Percentiles rank a stretch among this genome's conserved stretches.
Evolutionary conservation across 2,797 vertebrate species (phyloP).

Genomic region (Mareca penelope): DNA sequence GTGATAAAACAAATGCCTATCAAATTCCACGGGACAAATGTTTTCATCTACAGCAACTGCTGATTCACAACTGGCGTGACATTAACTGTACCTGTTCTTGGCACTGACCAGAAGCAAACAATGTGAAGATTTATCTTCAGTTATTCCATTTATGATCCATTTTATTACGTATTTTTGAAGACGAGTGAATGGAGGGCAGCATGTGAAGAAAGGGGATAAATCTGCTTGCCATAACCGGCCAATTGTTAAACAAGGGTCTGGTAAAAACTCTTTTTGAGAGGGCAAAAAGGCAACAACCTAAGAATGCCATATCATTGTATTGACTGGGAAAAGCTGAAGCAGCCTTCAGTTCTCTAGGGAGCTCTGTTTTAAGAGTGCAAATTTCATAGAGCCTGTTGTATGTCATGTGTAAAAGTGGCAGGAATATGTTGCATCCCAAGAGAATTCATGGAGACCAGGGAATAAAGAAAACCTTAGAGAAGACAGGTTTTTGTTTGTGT

Average conservation of each 20-base stretch:
- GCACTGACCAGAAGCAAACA: not conserved
- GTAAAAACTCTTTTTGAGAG: not conserved
- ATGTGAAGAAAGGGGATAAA: not conserved
- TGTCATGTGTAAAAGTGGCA: not conserved
- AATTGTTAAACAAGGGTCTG: not conserved
- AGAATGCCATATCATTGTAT: not conserved
- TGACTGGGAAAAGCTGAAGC: not conserved
- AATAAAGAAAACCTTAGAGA: not conserved
- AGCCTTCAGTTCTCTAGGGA: not conserved
- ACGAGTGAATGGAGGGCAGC: not conserved
- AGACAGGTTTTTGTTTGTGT: not conserved
- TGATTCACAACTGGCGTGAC: not conserved
- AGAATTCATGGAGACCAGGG: not conserved
- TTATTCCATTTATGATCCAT: not conserved
- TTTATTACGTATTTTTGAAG: not conserved
- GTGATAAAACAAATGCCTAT: not conserved
- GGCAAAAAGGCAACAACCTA: not conserved
- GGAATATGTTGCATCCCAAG: not conserved
- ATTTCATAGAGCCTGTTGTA: not conserved
- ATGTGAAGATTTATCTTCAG: not conserved
- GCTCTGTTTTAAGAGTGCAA: not conserved
- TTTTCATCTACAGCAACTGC: conserved; percentile 17
- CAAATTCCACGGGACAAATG: conserved; percentile 16
- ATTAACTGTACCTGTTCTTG: not conserved
- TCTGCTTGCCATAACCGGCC: not conserved